Evolutionary conservation across 2,888 invertebrate genomes (phyloP).

Genomic region (Xylota segnis): DNA sequence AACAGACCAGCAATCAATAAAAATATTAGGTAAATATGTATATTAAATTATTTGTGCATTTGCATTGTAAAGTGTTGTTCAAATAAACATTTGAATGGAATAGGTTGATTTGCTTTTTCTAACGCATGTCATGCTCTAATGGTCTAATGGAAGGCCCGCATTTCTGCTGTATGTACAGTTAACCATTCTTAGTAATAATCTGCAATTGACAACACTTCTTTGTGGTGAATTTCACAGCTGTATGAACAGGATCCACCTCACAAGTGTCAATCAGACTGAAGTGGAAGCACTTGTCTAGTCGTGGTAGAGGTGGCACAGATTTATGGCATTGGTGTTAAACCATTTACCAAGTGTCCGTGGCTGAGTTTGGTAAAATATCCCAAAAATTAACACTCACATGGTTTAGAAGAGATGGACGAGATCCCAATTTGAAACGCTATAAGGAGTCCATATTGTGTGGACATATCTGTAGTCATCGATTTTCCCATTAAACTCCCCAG

Average conservation of each 20-base stretch:
- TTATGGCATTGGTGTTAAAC: constrained; percentile 4
- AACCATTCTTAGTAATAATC: constrained; percentile 23
- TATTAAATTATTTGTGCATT: not conserved
- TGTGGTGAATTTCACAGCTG: constrained; percentile 60
- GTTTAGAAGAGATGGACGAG: not conserved
- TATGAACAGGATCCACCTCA: constrained; percentile 47
- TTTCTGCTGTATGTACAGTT: constrained; percentile 36
- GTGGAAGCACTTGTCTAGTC: constrained; percentile 19
- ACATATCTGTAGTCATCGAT: too few relatives aligned
- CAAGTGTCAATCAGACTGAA: constrained; percentile 52
- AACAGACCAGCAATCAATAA: constrained; percentile 28
- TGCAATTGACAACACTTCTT: constrained; percentile 42
- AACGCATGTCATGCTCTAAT: constrained; percentile 51
- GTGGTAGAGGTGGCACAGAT: not conserved
- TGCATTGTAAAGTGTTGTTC: not conserved
- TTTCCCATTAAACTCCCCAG: too few relatives aligned
- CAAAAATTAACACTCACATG: not conserved
- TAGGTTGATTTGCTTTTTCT: not conserved
- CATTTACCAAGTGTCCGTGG: constrained; percentile 13
- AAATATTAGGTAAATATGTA: constrained; percentile 55
- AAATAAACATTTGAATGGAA: not conserved
- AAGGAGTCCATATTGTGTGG: too few relatives aligned
- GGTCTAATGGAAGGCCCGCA: constrained; percentile 41
- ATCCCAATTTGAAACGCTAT: not conserved
- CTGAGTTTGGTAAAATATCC: not conserved